Conservation (phyloP, 1,140 invertebrate genomes). For the Leptoteleia sp. region DNA sequence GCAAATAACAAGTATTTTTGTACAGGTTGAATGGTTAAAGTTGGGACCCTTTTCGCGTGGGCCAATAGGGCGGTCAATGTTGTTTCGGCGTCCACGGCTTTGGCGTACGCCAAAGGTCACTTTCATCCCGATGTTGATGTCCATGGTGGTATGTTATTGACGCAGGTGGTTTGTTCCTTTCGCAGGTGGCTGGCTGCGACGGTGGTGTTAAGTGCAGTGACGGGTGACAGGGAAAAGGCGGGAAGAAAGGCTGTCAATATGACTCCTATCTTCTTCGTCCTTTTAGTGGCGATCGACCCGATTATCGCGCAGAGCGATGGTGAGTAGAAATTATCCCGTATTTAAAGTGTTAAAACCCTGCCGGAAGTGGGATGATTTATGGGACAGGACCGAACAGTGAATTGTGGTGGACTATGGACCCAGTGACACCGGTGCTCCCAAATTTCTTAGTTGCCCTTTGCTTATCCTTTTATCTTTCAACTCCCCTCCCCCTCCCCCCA, state of each 20-base stretch:
- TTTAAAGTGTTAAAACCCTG: conserved; percentile 57
- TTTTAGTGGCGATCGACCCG: conserved; percentile 81
- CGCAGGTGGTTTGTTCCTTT: conserved; percentile 76
- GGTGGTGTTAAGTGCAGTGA: conserved; percentile 79
- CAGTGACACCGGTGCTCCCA: conserved; percentile 20
- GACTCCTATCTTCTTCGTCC: conserved; percentile 81
- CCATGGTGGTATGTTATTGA: conserved; percentile 75
- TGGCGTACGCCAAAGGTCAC: conserved; percentile 10
- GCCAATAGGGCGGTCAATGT: conserved; percentile 35
- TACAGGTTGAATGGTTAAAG: conserved; percentile 18
- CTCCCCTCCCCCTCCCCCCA: background rate
- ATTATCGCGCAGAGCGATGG: conserved; percentile 79
- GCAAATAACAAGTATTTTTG: conserved; percentile 52
- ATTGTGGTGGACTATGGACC: conserved; percentile 32
- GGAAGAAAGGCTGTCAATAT: conserved; percentile 80
- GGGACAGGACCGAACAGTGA: conserved; percentile 33
- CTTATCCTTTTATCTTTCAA: background rate
- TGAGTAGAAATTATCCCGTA: conserved; percentile 76
- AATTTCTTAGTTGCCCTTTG: background rate
- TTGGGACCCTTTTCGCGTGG: background rate
- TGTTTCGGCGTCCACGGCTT: conserved; percentile 29
- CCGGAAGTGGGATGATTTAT: conserved; percentile 36
- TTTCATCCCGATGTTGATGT: background rate
- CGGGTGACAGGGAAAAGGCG: conserved; percentile 75
- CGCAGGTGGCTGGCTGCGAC: conserved; percentile 76